phyloP scores from a whole-genome alignment of 1,140 invertebrate species.

The Bradysia coprophila region DNA sequence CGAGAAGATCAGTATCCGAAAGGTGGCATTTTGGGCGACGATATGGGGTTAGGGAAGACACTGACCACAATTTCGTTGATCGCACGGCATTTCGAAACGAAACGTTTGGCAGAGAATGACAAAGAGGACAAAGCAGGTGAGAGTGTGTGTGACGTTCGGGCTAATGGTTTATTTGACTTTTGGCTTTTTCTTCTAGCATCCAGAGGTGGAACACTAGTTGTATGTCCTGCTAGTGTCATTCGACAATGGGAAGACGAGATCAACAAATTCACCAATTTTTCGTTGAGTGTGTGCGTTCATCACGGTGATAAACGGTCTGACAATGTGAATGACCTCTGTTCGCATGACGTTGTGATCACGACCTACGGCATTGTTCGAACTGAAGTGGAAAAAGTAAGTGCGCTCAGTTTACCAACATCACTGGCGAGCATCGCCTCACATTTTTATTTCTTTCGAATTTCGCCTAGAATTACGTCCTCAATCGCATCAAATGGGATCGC shows the following conservation, averaged over 20 bases:
- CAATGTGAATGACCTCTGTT: conserved; percentile 37
- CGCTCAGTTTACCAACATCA: not conserved
- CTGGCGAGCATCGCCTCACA: not conserved
- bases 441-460: conserved; percentile 1
- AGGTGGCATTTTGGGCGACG: conserved; percentile 73
- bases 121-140: conserved; percentile 12
- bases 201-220: conserved; percentile 58
- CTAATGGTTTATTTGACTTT: conserved; percentile 4
- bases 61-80: conserved; percentile 78
- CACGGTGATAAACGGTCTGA: conserved; percentile 61
- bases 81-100: conserved; percentile 27
- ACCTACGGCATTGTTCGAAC: conserved; percentile 47
- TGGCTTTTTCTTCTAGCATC: conserved; percentile 13
- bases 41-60: conserved; percentile 90
- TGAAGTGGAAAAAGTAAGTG: conserved; percentile 26
- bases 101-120: conserved; percentile 10
- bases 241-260: conserved; percentile 84
- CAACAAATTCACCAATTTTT: conserved; percentile 30
- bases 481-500: conserved; percentile 45
- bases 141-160: conserved; percentile 20
- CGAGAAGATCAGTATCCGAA: conserved; percentile 63
- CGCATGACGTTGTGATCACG: conserved; percentile 50
- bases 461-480: conserved; percentile 10
- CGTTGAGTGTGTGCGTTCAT: conserved; percentile 48
- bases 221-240: conserved; percentile 72